Evolutionary conservation across 2,113 vertebrate genomes (phyloP), one percentile per base, ranked within the genome.

Genomic region (Limnothrissa miodon): DNA sequence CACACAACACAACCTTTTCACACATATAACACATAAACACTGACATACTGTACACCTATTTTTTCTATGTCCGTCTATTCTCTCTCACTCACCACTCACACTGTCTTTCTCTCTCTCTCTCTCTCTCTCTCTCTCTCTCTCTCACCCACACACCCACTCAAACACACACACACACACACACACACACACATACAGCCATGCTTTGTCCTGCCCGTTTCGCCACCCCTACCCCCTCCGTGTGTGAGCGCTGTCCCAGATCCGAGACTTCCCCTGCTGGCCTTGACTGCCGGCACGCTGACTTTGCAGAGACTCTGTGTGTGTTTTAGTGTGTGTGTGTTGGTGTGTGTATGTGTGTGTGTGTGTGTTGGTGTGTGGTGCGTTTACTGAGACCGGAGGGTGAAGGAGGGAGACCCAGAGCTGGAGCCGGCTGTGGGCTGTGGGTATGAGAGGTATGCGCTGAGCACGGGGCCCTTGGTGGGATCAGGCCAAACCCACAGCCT

Each of bases 401-500:
- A 23, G 51, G 78, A 39, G 66, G 39, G 45, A 45, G 44, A 42
- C 42, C 74, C 46, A n/a, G 82, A 3, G 29, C 70, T 53, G 5
- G n/a, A 59, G 53, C 45, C 66, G 83, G 11, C 56, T 74, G 66
- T 70, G 78, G 86, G 82, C 59, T 29, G 21, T 42, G 45, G 51
- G 17, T 85, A 80, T 84, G 86, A 44, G 39, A 59, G 78, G 59
- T 78, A 85, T 85, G 78, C 78, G 8, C 48, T 78, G 33, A 84
- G 80, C 74, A 21, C 78, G 33, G 44, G 46, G 46, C 25, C 66
- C 51, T 56, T 19, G 19, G 29, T 78, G 39, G 21, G 46, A 39
- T 4, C 19, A 0, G 48, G 21, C 81, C 81, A 85, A 87, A 85
- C 78, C 80, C 82, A 62, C 36, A 29, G 39, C 78, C 59, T 33